phyloP scores from a whole-genome alignment of 2,113 vertebrate genomes.

The Donacobius atricapilla region DNA sequence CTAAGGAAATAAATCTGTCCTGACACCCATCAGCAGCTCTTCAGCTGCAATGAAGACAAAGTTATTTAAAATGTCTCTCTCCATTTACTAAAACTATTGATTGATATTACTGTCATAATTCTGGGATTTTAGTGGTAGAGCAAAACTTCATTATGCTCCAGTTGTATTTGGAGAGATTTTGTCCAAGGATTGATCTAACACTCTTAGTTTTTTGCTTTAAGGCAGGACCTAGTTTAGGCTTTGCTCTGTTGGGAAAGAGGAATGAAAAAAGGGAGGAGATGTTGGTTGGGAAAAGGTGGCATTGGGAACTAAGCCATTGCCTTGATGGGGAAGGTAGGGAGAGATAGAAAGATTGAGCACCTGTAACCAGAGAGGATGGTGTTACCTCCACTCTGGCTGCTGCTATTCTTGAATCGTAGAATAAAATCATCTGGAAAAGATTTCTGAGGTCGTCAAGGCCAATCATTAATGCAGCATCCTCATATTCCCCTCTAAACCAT shows the following conservation, averaged over 20 bases:
- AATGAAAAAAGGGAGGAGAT: background rate
- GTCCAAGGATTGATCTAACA: background rate
- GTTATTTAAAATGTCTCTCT: background rate
- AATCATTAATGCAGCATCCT: background rate
- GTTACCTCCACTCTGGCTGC: background rate
- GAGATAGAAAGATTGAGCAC: background rate
- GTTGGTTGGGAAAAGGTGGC: background rate
- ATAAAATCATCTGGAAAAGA: background rate
- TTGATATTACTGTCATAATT: background rate
- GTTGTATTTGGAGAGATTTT: background rate
- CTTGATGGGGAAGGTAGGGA: background rate
- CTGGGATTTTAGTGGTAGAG: background rate
- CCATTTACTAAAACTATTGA: background rate
- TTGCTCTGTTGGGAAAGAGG: background rate
- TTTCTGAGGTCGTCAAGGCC: background rate
- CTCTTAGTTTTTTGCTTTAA: background rate
- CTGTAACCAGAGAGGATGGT: accelerated
- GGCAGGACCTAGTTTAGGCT: background rate
- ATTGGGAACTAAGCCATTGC: background rate
- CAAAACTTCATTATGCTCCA: background rate
- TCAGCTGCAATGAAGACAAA: background rate
- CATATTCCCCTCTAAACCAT: background rate
- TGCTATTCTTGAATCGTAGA: background rate
- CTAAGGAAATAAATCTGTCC: background rate
- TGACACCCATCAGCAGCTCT: background rate